These are phyloP conservation scores for rat (Rattus norvegicus) DNA, from an alignment of 2,113 vertebrate species.

Conservation along the genomic window GRCr8 NC_086036.1:66475501-66476000, in stretches of 20 bases:
- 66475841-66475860: slow-evolving; percentile 66
- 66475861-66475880: slow-evolving; percentile 15
- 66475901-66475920: slow-evolving; percentile 59
- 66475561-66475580: background rate
- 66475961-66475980: slow-evolving; percentile 61
- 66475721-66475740: slow-evolving; percentile 91
- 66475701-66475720: slow-evolving; percentile 93
- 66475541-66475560: slow-evolving; percentile 6
- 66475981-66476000: slow-evolving; percentile 38
- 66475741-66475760: slow-evolving; percentile 90
- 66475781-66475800: slow-evolving; percentile 33
- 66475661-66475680: slow-evolving; percentile 96
- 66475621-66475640: slow-evolving; percentile 93
- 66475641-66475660: slow-evolving; percentile 94
- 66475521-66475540: slow-evolving; percentile 31
- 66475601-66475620: slow-evolving; percentile 88
- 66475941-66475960: slow-evolving; percentile 20
- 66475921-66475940: slow-evolving; percentile 60
- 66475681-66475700: slow-evolving; percentile 94
- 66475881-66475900: slow-evolving; percentile 42
- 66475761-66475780: background rate
- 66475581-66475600: slow-evolving; percentile 62
- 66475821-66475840: slow-evolving; percentile 60
- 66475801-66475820: background rate
- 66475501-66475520: background rate